phyloP scores from a whole-genome alignment of 1,140 invertebrate species.

The Drosophila bipectinata region DNA sequence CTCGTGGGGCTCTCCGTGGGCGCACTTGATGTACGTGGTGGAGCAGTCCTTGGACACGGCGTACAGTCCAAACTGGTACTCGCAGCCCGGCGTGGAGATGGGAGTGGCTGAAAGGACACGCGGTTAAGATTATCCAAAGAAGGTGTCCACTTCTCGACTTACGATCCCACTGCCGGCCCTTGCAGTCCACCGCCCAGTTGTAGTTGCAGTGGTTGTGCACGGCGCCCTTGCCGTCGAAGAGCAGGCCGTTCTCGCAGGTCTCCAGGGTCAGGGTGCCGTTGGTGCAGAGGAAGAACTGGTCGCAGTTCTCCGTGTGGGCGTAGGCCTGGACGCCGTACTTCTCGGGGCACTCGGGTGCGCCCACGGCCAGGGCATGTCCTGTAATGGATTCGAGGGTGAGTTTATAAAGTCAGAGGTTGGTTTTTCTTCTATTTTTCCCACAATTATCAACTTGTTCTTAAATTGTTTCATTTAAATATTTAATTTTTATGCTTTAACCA shows the following conservation, averaged over 20 bases:
- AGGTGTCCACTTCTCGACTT: conserved; percentile 83
- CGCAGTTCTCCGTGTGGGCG: conserved; percentile 92
- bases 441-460: too few relatives aligned
- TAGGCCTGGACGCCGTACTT: conserved; percentile 90
- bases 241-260: conserved; percentile 95
- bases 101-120: conserved; percentile 87
- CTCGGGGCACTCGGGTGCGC: conserved; percentile 87
- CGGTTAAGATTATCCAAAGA: background rate
- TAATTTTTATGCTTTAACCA: too few relatives aligned
- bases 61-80: conserved; percentile 95
- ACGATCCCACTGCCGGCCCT: conserved; percentile 92
- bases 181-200: conserved; percentile 95
- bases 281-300: conserved; percentile 94
- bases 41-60: conserved; percentile 91
- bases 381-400: background rate
- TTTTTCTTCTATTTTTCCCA: too few relatives aligned
- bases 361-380: conserved; percentile 72
- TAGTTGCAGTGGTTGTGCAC: conserved; percentile 97
- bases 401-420: too few relatives aligned
- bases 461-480: too few relatives aligned
- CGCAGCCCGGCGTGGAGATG: conserved; percentile 91
- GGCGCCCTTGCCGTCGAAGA: conserved; percentile 94
- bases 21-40: conserved; percentile 94
- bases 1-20: conserved; percentile 90
- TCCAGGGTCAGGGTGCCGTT: conserved; percentile 96